Base-by-base conservation (phyloP, 2,888 invertebrate genomes). In the Stenoptilia bipunctidactyla region DNA sequence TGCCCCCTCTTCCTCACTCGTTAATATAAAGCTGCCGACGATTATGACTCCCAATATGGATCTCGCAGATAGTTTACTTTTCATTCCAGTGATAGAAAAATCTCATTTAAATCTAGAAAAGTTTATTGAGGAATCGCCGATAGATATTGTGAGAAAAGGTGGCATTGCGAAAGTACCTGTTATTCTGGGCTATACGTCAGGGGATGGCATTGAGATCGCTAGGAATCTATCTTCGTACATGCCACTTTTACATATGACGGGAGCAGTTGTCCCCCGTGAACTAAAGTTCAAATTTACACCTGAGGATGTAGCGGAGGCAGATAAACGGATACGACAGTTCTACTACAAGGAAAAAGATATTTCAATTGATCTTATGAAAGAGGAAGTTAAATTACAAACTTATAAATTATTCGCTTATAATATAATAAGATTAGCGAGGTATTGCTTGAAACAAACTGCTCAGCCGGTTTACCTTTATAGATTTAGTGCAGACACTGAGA, bases 1-100 rank as follows among this genome's bases (percentile, higher is more conserved):
- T 10, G 55, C 67, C 10, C 79, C 82, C 1, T 53, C 57, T 0
- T 51, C 53, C 12, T 65, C 66, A 9, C 55, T 85, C 47, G 61
- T 79, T 1, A 70, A 68, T 42, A 54, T 80, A 15, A 58, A 69
- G 41, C 52, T 82, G 47, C 75, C 79, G 33, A 45, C 47, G n/a
- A 49, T 76, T 47, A 55, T 61, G 39, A 46, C 52, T 15, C 50
- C 56, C 27, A 45, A 61, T 43, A 56, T 52, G 40, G 80, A 82
- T 47, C 45, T 80, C 43, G 49, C 64, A 13, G 79, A 83, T 46
- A 46, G 53, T 38, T 66, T 82, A 46, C 47, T 61, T n/a, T 82
- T 83, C 46, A 69, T 70, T 1, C 83, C 84, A 10, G 83, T 85
- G 30, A 55, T 82, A 39, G 84, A 85, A 52, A 80, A 70, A 43